Percentiles rank a stretch among this genome's conserved stretches.
phyloP scores from a whole-genome alignment of 2,113 vertebrate species.

The Motacilla alba region DNA sequence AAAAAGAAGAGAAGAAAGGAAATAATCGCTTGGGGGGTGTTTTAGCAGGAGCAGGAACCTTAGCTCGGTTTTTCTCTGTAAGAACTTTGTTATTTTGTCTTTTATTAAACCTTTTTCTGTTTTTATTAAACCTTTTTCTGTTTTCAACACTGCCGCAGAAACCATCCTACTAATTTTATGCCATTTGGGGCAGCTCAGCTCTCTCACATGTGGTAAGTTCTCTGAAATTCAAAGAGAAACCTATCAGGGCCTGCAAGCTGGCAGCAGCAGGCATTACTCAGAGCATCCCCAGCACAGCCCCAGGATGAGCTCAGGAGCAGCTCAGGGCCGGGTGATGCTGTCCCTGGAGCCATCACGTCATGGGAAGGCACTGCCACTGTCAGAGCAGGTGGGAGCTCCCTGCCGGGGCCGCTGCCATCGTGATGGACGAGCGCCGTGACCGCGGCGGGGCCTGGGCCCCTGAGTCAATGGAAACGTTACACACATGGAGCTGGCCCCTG shows the following conservation, averaged over 20 bases:
- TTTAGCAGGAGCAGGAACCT: no score
- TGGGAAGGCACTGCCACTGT: rapidly evolving
- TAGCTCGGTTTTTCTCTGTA: no score
- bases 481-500: not conserved
- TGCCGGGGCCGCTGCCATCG: not conserved
- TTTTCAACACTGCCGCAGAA: no score
- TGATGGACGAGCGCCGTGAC: not conserved
- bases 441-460: not conserved
- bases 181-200: no score
- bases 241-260: not conserved
- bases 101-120: no score
- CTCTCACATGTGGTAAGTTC: no score
- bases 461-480: not conserved
- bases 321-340: not conserved
- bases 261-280: not conserved
- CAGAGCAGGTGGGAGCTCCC: not conserved
- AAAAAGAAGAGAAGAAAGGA: no score
- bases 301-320: not conserved
- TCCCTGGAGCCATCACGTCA: not conserved
- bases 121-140: no score
- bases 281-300: not conserved
- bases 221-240: no score
- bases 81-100: no score
- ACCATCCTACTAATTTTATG: no score
- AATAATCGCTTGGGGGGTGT: no score